A percentile compares a stretch with the other conserved stretches of the same genome.
Conservation (phyloP, 1,140 invertebrate species). For the Tetramorium alpestre region DNA sequence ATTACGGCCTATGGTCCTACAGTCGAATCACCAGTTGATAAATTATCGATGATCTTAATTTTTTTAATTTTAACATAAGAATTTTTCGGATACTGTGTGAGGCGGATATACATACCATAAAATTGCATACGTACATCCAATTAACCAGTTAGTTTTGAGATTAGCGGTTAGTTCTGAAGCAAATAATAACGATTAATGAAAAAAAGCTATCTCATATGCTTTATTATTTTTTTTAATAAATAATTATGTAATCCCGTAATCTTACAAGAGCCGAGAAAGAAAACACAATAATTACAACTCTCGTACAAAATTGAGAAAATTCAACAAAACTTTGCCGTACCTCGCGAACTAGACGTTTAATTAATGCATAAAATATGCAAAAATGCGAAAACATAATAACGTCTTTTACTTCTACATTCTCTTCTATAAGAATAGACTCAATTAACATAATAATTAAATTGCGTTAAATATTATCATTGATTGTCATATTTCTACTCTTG, state of each 20-base stretch:
- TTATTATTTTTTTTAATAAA: background rate
- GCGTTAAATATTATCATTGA: background rate
- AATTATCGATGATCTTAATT: background rate
- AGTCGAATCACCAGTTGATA: background rate
- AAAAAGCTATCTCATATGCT: background rate
- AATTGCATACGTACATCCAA: slow-evolving; percentile 15
- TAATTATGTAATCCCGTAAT: background rate
- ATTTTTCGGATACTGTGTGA: background rate
- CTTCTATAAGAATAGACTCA: background rate
- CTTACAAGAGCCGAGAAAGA: background rate
- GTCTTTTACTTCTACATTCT: background rate
- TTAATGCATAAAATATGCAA: background rate
- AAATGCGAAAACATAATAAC: background rate
- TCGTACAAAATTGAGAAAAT: background rate
- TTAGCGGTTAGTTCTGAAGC: background rate
- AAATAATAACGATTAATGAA: background rate
- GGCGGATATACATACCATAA: slow-evolving; percentile 11
- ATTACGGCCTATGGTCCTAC: background rate
- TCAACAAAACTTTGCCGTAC: background rate
- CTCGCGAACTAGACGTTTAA: background rate
- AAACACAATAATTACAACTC: background rate
- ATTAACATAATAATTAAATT: slow-evolving; percentile 51
- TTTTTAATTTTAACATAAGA: background rate
- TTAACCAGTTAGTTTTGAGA: background rate
- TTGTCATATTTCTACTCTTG: background rate